Evolutionary conservation across 2,797 vertebrate species (phyloP), one percentile per base, ranked within the genome.

Genomic region (Todus mexicanus): DNA sequence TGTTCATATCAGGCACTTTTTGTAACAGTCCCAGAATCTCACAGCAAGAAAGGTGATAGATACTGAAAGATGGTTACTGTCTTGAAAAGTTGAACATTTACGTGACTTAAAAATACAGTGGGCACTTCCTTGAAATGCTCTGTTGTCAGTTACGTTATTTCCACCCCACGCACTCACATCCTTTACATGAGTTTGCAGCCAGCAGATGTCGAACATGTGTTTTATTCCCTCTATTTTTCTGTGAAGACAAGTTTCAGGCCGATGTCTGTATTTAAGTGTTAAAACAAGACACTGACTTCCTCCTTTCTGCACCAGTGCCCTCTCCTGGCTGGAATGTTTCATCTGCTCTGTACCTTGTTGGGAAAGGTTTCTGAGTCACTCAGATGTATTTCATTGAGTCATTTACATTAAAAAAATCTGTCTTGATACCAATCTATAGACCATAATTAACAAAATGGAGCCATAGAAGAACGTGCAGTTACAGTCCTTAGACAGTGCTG

Each of bases 111-210:
- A 97, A 96, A 94, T 96, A 95, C 23, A 18, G 13, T 3, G 0
- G 29, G 17, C 7, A 45, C 79, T 97, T 96, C 96, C 95, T 96
- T 37, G 48, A 75, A 93, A 45, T 7, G 68, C 86, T 93, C 66
- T 65, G 81, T 91, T 94, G 95, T 95, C 96, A 60, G 1, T n/a
- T 21, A 5, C 93, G 92, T 92, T 95, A 95, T 87, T 96, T 93
- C 61, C 54, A 27, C 93, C 75, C 63, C 70, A 37, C 26, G 3
- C 64, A 47, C 73, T 95, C 87, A 82, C 77, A 92, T 96, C 89
- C 91, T 92, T 80, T 54, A 45, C 63, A 10, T 15, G 74, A 79
- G 19, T 60, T 31, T 88, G 74, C 65, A 88, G 48, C 68, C 77
- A 94, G 66, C 54, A 89, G 53, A 82, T 74, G 74, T 38, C 65